These are phyloP conservation scores for Holcopasites calliopsidis DNA, from an alignment of 1,140 invertebrate species.

Conservation along the genomic window DNA sequence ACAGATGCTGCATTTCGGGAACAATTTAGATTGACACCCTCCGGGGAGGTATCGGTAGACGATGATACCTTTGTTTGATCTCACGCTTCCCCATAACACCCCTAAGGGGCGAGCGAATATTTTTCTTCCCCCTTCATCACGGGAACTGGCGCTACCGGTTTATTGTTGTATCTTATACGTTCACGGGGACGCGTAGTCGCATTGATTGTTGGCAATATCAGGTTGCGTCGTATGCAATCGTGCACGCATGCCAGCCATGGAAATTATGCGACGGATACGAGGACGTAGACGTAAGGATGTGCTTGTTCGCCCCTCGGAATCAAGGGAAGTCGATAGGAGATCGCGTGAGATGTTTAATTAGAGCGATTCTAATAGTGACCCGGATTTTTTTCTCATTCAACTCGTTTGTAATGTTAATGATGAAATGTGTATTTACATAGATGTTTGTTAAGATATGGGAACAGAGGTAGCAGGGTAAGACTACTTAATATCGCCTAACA, in stretches of 20 bases:
- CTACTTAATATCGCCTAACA: too few species aligned
- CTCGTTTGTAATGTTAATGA: neutral
- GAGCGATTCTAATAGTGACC: neutral
- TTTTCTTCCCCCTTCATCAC: conserved; percentile 31
- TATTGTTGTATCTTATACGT: conserved; percentile 9
- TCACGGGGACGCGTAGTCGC: conserved; percentile 8
- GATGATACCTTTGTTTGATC: conserved; percentile 56
- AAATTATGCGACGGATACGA: conserved; percentile 22
- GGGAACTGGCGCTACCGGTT: neutral
- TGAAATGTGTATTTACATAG: too few species aligned
- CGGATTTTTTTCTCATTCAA: neutral
- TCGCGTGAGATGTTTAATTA: conserved; percentile 7
- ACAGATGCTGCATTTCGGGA: conserved; percentile 55
- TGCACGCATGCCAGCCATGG: neutral
- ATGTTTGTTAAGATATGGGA: too few species aligned
- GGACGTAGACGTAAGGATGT: neutral
- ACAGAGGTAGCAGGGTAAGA: too few species aligned
- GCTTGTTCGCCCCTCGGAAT: neutral
- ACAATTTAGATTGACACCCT: conserved; percentile 49
- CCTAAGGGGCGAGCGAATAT: conserved; percentile 3
- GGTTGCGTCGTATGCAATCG: neutral
- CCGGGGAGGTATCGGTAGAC: conserved; percentile 22
- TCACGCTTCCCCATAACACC: neutral
- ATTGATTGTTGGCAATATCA: conserved; percentile 21
- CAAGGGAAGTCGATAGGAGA: neutral